Conservation (phyloP, 2,888 invertebrate species). For the Cylindroiulus punctatus region DNA sequence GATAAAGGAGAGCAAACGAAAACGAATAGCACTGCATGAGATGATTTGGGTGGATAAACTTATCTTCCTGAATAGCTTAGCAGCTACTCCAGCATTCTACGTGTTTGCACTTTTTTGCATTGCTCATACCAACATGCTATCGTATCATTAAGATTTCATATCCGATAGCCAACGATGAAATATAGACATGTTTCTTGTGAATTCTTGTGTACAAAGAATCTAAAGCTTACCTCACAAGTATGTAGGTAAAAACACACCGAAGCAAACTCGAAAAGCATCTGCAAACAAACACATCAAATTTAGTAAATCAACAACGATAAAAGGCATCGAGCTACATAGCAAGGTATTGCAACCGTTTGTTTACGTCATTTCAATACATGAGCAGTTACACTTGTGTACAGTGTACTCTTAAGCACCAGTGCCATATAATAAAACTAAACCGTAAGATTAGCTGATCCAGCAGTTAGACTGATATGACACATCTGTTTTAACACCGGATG, state of each 20-base stretch:
- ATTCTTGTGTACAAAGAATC: background rate
- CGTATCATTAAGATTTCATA: background rate
- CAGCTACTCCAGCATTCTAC: background rate
- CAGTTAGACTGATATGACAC: background rate
- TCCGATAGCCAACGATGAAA: background rate
- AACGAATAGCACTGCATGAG: background rate
- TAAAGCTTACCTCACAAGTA: background rate
- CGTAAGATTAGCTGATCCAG: no score
- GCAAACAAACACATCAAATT: background rate
- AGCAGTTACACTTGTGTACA: no score
- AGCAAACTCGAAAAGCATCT: background rate
- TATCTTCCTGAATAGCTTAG: background rate
- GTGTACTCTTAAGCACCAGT: no score
- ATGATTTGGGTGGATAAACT: background rate
- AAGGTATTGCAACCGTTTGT: no score
- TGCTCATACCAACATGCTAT: background rate
- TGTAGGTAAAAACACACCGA: background rate
- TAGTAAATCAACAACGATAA: no score
- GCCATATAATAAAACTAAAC: no score
- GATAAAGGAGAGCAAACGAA: conserved; percentile 10
- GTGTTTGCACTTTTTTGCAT: background rate
- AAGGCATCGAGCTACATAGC: no score
- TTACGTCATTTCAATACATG: no score
- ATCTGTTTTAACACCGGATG: background rate
- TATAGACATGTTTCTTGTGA: background rate